Percentiles rank a stretch among this genome's conserved stretches.
Evolutionary conservation across 1,140 invertebrate species (phyloP).

Genomic region (Heliconius melpomene): DNA sequence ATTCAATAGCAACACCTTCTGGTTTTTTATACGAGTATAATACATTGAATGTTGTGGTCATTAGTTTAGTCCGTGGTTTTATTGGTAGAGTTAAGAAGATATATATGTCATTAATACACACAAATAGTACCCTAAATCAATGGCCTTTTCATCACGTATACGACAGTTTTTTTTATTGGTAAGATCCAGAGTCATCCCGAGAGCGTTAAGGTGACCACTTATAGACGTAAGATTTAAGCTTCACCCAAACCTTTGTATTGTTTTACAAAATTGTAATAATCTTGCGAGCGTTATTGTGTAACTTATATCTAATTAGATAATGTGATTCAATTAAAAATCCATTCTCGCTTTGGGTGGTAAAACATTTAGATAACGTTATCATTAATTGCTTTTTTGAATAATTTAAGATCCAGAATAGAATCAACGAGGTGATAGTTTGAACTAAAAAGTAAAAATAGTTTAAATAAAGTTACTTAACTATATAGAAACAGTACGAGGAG

Average conservation of each 20-base stretch:
- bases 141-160: constrained; percentile 63
- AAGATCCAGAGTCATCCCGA: constrained; percentile 23
- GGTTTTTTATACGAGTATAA: constrained; percentile 36
- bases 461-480: constrained; percentile 50
- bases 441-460: constrained; percentile 21
- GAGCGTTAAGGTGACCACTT: constrained; percentile 31
- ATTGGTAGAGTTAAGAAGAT: constrained; percentile 57
- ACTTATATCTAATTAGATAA: constrained; percentile 68
- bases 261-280: constrained; percentile 57
- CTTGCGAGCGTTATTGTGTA: constrained; percentile 68
- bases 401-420: constrained; percentile 37
- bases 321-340: constrained; percentile 51
- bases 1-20: constrained; percentile 58
- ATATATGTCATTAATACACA: constrained; percentile 46
- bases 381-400: constrained; percentile 38
- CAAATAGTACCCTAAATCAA: constrained; percentile 69
- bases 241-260: constrained; percentile 32
- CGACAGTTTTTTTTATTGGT: constrained; percentile 56
- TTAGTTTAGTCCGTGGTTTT: constrained; percentile 59
- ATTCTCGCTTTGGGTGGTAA: constrained; percentile 69
- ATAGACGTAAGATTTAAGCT: constrained; percentile 21
- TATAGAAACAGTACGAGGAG: constrained; percentile 58
- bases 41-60: constrained; percentile 24
- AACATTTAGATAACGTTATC: constrained; percentile 53
- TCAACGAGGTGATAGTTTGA: constrained; percentile 25